Base-by-base conservation (phyloP, 2,113 vertebrate species). In the Epinephelus fuscoguttatus region DNA sequence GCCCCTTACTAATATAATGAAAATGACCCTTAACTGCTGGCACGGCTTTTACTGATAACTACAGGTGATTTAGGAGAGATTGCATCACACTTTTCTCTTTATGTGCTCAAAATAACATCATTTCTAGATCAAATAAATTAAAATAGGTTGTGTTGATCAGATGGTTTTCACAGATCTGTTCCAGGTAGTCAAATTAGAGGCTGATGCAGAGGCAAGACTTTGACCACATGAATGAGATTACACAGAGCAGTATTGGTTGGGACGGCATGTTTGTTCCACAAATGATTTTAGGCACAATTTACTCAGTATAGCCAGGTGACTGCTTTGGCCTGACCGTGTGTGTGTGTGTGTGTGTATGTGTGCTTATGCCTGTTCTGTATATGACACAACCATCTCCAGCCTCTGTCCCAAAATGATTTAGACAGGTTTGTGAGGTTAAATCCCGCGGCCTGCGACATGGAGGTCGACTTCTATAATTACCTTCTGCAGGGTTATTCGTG, bases 401-500 rank as follows among this genome's bases (percentile, higher is more conserved):
- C 49, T 79, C 47, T 42, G 19, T 37, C 30, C 63, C 42, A 55
- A 49, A 57, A 50, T 78, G 57, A 69, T 80, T 72, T 56, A 57
- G 59, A 78, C 60, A 60, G 67, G 67, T 81, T 70, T 11, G 56
- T 53, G 79, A 64, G 74, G 82, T 80, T 76, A 70, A 75, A 82
- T 59, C 52, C 40, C 45, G 62, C 12, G 57, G 71, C 45, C 59
- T 52, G 33, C 40, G 11, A 80, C 33, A 80, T 37, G 49, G 61
- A 86, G 72, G 57, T 84, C 84, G 77, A 62, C 66, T 68, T 80
- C 76, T 49, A 80, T 90, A 82, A 89, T 87, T 79, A 74, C 25
- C 27, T 62, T 80, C 71, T 61, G 70, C 69, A 55, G 55, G 49
- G 70, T 75, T 83, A 85, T 84, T 81, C 49, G 4, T 88, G 78